Evolutionary conservation across 2,888 invertebrate species (phyloP).

Genomic region (Xestia sexstrigata): DNA sequence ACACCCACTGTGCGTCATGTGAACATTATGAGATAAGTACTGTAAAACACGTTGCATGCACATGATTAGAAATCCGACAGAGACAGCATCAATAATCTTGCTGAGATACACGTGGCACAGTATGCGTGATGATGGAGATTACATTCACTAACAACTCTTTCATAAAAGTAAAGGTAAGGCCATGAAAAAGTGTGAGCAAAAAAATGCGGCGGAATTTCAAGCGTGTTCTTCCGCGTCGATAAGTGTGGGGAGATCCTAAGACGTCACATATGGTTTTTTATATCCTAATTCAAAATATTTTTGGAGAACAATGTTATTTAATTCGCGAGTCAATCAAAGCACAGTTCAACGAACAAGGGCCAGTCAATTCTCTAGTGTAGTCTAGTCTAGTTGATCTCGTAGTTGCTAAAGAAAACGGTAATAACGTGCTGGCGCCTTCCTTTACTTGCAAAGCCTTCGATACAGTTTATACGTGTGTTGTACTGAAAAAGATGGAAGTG

Average conservation of each 20-base stretch:
- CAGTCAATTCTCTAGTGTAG: background rate
- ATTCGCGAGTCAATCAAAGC: background rate
- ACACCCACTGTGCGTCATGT: slow-evolving; percentile 66
- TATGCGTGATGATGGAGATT: background rate
- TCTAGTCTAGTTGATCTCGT: background rate
- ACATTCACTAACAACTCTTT: slow-evolving; percentile 11
- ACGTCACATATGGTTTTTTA: background rate
- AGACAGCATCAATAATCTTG: slow-evolving; percentile 17
- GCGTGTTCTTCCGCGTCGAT: background rate
- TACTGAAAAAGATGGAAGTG: background rate
- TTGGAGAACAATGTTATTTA: background rate
- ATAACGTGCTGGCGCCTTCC: background rate
- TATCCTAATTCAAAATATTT: background rate
- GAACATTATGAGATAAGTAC: slow-evolving; percentile 38
- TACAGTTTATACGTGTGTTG: background rate
- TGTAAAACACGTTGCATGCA: slow-evolving; percentile 36
- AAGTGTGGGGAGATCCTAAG: slow-evolving; percentile 3
- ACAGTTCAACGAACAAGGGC: background rate
- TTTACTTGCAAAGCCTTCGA: slow-evolving; percentile 10
- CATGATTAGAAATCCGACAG: slow-evolving; percentile 29
- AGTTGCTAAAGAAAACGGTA: background rate
- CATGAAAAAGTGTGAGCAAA: background rate
- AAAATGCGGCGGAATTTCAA: background rate
- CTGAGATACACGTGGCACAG: background rate
- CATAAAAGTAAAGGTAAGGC: background rate